Conservation (phyloP, 2,888 invertebrate species). For the Limenitis camilla region DNA sequence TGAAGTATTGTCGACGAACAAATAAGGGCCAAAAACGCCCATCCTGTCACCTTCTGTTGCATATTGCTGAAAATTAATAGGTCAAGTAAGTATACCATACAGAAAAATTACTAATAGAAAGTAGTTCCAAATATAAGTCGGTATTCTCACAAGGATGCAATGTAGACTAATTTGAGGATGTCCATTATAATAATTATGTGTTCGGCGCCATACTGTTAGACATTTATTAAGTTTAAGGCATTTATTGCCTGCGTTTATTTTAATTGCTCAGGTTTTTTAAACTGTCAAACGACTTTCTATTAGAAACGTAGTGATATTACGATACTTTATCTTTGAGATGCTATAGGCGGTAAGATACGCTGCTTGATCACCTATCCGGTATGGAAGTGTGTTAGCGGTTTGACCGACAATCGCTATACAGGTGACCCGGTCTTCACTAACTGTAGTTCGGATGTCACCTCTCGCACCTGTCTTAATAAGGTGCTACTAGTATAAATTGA, state of each 20-base stretch:
- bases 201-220: constrained; percentile 11
- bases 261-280: background rate
- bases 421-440: constrained; percentile 67
- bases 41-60: constrained; percentile 78
- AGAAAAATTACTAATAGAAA: constrained; percentile 27
- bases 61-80: constrained; percentile 57
- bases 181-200: constrained; percentile 33
- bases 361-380: constrained; percentile 36
- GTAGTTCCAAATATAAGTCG: constrained; percentile 44
- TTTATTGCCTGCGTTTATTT: constrained; percentile 1
- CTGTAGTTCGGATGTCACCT: constrained; percentile 62
- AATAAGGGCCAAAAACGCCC: constrained; percentile 81
- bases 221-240: background rate
- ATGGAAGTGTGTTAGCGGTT: constrained; percentile 50
- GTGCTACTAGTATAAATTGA: constrained; percentile 63
- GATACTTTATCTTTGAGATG: constrained; percentile 20
- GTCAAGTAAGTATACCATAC: constrained; percentile 25
- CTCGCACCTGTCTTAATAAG: constrained; percentile 50
- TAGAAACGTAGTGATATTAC: constrained; percentile 13
- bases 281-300: constrained; percentile 15
- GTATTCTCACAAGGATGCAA: constrained; percentile 53
- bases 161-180: constrained; percentile 53
- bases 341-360: constrained; percentile 19
- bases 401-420: constrained; percentile 44
- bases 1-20: constrained; percentile 78